Evolutionary conservation across 2,888 invertebrate genomes (phyloP).

Genomic region (Oscheius sp.): DNA sequence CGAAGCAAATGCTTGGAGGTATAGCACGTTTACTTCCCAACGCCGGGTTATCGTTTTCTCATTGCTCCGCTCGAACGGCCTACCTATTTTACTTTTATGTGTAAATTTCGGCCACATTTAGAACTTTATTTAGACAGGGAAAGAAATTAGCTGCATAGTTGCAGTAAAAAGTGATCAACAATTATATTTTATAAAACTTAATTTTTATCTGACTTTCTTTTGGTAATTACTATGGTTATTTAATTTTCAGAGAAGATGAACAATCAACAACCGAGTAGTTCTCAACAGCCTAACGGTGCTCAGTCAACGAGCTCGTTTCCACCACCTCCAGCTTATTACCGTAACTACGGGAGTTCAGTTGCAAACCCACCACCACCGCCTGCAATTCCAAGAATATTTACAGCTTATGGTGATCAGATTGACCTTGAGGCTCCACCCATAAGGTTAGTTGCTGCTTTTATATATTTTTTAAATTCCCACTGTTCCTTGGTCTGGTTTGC

Average conservation of each 20-base stretch:
- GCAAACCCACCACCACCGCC: conserved; percentile 38
- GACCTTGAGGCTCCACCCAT: conserved; percentile 60
- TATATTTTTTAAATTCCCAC: not conserved
- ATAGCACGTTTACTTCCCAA: no score
- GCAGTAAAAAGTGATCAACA: not conserved
- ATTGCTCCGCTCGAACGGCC: no score
- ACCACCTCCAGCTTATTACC: conserved; percentile 63
- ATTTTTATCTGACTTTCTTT: not conserved
- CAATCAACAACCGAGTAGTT: no score
- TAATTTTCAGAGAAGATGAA: conserved; percentile 26
- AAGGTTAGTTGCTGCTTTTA: conserved; percentile 34
- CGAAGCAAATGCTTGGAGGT: no score
- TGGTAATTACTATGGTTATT: not conserved
- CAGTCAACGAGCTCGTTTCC: conserved; percentile 65
- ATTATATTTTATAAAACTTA: not conserved
- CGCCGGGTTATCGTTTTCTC: no score
- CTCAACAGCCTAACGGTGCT: no score
- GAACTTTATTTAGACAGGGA: no score
- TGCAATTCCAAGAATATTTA: conserved; percentile 64
- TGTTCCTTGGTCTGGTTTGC: not conserved
- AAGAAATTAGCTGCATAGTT: no score
- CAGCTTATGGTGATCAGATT: conserved; percentile 64
- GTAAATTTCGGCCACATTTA: no score
- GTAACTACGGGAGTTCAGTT: conserved; percentile 41
- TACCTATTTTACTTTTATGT: no score